Evolutionary conservation across 1,140 invertebrate species (phyloP), one percentile per base, ranked within the genome.

Genomic region (Tetranychus urticae): DNA sequence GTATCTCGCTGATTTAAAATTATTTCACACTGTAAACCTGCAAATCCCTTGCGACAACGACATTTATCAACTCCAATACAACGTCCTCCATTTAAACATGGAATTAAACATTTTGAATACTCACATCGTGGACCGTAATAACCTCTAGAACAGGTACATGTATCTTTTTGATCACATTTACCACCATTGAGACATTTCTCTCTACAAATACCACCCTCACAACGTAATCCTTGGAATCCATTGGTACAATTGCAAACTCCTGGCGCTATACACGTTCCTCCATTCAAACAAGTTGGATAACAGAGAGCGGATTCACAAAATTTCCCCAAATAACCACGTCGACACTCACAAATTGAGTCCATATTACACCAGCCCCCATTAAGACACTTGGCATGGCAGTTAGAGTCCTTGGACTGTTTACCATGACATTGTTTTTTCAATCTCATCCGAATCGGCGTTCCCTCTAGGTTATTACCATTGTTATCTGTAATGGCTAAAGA

Each of bases 181-280:
- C 88, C 88, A n/a, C 87, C 87, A 70, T 92, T 91, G 61, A 86
- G 72, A 74, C 88, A 92, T 73, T 88, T 88, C 66, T 89, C 80
- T 46, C 80, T 76, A 71, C 88, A 92, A 70, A 92, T 90, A 67
- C 88, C 87, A 88, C 70, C 56, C 79, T 90, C 87, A 70, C 88
- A 91, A 68, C 88, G 83, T n/a, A 82, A 76, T 50, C 88, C 88
- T 74, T 89, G 86, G 75, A 86, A 92, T 34, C 87, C 87, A 36
- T 80, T 77, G 31, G 83, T 83, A 71, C 88, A 92, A 57, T 81
- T 83, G 70, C 88, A 92, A 0, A 84, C 74, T 10, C 86, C 87
- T 10, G 87, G 88, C 13, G 85, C 83, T 36, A 85, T 85, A 70
- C 88, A 91, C 68, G 82, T 86, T 1, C 88, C 88, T 3, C 86